Conservation (phyloP, 1,140 invertebrate species). For the Eumaeus atala region DNA sequence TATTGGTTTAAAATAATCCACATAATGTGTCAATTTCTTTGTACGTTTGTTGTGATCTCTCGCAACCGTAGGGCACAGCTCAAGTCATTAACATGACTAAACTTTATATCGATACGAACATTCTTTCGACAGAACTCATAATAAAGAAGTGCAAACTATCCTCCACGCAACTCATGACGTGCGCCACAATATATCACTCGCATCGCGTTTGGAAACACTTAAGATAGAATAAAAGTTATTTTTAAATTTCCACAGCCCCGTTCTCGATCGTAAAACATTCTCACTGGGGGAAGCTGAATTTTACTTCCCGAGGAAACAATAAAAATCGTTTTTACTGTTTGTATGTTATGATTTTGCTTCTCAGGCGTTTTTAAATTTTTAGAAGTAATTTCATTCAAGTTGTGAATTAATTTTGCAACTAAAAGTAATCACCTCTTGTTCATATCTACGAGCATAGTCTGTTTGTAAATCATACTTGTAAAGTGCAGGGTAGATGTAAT, state of each 20-base stretch:
- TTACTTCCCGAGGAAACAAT: constrained; percentile 8
- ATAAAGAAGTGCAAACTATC: no score
- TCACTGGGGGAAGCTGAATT: constrained; percentile 3
- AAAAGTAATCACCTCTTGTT: constrained; percentile 7
- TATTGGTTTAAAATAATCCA: no score
- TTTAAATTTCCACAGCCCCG: constrained; percentile 3
- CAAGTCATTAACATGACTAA: no score
- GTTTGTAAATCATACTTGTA: constrained; percentile 11
- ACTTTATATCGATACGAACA: no score
- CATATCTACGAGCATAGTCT: no score
- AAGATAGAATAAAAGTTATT: constrained; percentile 7
- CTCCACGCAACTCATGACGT: neutral
- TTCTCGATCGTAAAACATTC: constrained; percentile 4
- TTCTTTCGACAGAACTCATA: no score
- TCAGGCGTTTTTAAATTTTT: constrained; percentile 1
- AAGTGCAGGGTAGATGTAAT: no score
- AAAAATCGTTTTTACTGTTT: constrained; percentile 6
- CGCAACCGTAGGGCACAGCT: no score
- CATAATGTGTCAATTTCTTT: no score
- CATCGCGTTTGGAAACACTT: neutral
- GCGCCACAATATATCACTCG: neutral
- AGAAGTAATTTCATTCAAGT: constrained; percentile 6
- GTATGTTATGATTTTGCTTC: constrained; percentile 7
- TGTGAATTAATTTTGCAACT: no score
- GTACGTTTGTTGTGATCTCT: no score